Base-by-base conservation (phyloP, 1,140 invertebrate genomes). In the Cryptotermes secundus region DNA sequence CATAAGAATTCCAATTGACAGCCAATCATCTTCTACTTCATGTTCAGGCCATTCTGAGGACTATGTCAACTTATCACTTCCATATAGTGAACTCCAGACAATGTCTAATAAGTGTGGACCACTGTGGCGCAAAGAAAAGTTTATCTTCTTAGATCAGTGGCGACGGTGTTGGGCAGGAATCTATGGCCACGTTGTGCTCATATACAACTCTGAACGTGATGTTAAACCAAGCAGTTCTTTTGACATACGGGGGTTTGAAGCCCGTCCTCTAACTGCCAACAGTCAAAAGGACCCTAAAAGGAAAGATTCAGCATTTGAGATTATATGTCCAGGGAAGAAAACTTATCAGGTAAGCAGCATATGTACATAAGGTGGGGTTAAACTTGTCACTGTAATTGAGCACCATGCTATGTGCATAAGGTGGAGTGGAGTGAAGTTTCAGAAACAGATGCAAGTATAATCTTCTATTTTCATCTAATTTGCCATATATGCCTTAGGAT, bases 251-350 rank as follows among this genome's bases (percentile, higher is more conserved):
- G 84, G 84, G 3, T 84, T 82, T 38, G 45, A 81, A 9, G 84
- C 84, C 26, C 80, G 72, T 10, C 65, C 38, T 12, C n/a, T 59
- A n/a, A 80, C 79, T 14, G 22, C 80, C 22, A 49, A 53, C 34
- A 81, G 31, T 36, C 34, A 34, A 3, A 84, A 84, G 38, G 81
- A 84, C 34, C n/a, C 42, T 14, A 84, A 84, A 34, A 84, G 79
- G 53, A 84, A 45, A 45, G 35, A 82, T 80, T 59, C 36, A 16
- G 26, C 79, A 24, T 84, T 84, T 45, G 84, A 84, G 35, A 34
- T 84, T 49, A 35, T 84, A 12, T 84, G 84, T 79, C 84, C 84
- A 53, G 84, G 84, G 53, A 81, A 84, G 72, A 84, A 82, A 49
- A 81, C 84, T 26, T 36, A 53, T 26, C 84, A 84, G 49, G 84